phyloP scores from a whole-genome alignment of 2,113 vertebrate species.

The sheep (Ovis aries) region DNA sequence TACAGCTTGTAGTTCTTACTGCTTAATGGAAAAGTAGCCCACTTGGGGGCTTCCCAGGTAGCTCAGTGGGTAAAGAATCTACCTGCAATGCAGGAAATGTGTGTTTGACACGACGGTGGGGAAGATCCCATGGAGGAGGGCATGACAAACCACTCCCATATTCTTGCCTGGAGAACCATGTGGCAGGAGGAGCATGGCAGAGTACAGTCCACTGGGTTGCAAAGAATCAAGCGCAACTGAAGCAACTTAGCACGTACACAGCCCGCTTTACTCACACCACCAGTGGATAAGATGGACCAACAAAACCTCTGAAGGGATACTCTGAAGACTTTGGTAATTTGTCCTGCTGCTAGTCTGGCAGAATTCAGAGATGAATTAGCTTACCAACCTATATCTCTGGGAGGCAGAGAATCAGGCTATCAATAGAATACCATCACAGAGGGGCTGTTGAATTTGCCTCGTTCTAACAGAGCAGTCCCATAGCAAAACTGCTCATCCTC shows the following conservation, averaged over 20 bases:
- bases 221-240: background rate
- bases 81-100: background rate
- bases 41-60: background rate
- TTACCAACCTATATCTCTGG: too few species aligned
- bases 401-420: background rate
- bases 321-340: background rate
- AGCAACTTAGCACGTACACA: background rate
- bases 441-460: background rate
- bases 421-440: too few species aligned
- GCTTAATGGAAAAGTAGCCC: background rate
- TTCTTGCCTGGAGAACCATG: background rate
- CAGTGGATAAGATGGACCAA: background rate
- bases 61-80: background rate
- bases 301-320: background rate
- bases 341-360: background rate
- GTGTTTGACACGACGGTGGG: rapidly evolving
- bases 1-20: background rate
- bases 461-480: background rate
- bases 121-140: background rate
- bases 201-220: background rate
- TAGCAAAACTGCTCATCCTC: background rate
- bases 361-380: background rate
- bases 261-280: background rate
- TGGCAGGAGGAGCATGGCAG: background rate
- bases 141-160: background rate